Evolutionary conservation across 2,797 vertebrate genomes (phyloP).

Genomic region (Rhinoraja longicauda): DNA sequence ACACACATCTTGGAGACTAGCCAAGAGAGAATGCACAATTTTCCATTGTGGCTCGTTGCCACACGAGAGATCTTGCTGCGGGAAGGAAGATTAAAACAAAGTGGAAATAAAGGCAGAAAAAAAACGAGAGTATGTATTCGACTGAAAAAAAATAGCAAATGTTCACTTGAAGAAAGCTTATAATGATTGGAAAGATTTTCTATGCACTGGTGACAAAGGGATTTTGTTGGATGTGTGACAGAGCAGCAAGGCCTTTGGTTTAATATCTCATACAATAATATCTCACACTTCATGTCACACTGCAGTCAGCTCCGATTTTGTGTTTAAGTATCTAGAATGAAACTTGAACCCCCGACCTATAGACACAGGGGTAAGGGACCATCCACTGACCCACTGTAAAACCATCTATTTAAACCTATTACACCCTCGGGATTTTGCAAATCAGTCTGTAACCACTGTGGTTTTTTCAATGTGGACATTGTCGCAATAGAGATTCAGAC

Average conservation of each 20-base stretch:
- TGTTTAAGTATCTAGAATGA: neutral
- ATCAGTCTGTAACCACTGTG: neutral
- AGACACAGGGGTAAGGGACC: neutral
- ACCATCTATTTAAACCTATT: neutral
- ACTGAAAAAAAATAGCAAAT: no score
- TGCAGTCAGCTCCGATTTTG: neutral
- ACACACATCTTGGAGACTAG: neutral
- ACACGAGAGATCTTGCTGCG: neutral
- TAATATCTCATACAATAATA: neutral
- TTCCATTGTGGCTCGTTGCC: neutral
- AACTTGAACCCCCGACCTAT: neutral
- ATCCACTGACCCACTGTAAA: neutral
- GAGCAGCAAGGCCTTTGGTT: no score
- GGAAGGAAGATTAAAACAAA: no score
- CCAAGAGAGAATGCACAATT: neutral
- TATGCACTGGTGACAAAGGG: no score
- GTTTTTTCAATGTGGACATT: neutral
- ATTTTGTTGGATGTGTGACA: no score
- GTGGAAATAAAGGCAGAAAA: no score
- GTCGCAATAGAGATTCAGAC: no score
- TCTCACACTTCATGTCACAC: neutral
- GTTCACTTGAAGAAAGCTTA: no score
- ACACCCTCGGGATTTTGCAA: neutral
- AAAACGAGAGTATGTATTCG: no score
- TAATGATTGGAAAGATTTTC: no score